Base-by-base conservation (phyloP, 2,797 vertebrate genomes). In the Atherinosoma microstoma region DNA sequence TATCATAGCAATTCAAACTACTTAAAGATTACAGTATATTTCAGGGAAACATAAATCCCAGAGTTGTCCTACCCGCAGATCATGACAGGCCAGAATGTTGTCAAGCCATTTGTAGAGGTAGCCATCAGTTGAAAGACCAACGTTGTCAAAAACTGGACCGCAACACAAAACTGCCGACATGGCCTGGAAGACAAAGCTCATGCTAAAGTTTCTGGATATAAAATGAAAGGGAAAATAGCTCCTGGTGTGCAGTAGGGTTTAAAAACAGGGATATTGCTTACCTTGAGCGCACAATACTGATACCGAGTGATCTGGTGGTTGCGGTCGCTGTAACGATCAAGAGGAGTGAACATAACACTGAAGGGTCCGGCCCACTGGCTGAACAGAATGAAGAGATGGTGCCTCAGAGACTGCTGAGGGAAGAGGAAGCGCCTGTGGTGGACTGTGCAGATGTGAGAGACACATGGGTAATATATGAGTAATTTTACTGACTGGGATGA, bases 21-120 rank as follows among this genome's bases (percentile, higher is more conserved):
- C 0, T 1, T 13, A 27, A 12, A 27, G 10, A 12, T 30, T 29
- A 30, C 12, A 56, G 29, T 7, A 29, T 30, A 16, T 32, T 35
- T 34, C 45, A 58, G 51, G 2, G 22, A 24, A 67, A 24, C 27
- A 64, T 0, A 2, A 15, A 42, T 73, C 0, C 9, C 6, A 32
- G 24, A 67, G 73, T 5, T 53, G 77, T 93, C 94, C 81, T 93
- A 99, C 98, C 78, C 98, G 93, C 80, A 98, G 89, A 92, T 99
- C 98, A 64, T 99, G 98, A 82, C 98, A 99, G 85, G 96, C 98
- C 88, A 99, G 91, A 90, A 99, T 99, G 87, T 99, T 99, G 93
- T 99, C 97, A 20, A 99, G 96, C 98, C 98, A 99, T 88, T 99
- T 99, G 90, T 99, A 99, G n/a, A 99, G 96, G 93, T 99, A 99